phyloP scores from a whole-genome alignment of 1,140 invertebrate genomes.

The Drosophila truncata region DNA sequence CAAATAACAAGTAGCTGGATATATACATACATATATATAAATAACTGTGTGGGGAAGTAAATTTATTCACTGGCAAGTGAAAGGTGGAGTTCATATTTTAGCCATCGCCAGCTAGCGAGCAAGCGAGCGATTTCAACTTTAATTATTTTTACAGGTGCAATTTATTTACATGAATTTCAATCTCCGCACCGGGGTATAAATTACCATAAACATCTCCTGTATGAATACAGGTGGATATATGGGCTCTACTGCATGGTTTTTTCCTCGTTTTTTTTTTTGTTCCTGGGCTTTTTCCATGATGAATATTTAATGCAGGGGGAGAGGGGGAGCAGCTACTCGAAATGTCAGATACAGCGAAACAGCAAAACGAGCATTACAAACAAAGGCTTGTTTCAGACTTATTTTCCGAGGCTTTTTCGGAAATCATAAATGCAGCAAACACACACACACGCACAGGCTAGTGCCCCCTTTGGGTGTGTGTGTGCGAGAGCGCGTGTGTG shows the following conservation, averaged over 20 bases:
- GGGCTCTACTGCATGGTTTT: conserved; percentile 19
- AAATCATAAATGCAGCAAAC: conserved; percentile 61
- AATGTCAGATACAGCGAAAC: conserved; percentile 75
- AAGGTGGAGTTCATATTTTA: conserved; percentile 62
- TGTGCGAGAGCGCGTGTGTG: conserved; percentile 6
- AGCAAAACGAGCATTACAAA: conserved; percentile 57
- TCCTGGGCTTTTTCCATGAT: conserved; percentile 49
- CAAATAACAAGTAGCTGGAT: conserved; percentile 59
- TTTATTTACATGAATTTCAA: conserved; percentile 72
- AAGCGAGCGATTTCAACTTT: conserved; percentile 48
- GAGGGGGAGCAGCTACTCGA: conserved; percentile 29
- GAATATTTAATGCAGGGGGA: conserved; percentile 65
- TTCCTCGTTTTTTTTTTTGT: conserved; percentile 20
- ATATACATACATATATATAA: conserved; percentile 38
- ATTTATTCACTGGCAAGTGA: conserved; percentile 60
- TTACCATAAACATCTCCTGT: conserved; percentile 55
- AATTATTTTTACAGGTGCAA: conserved; percentile 57
- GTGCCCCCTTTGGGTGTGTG: not conserved
- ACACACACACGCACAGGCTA: conserved; percentile 2
- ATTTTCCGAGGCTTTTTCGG: conserved; percentile 53
- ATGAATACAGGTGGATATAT: conserved; percentile 38
- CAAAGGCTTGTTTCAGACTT: conserved; percentile 59
- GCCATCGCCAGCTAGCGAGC: conserved; percentile 23
- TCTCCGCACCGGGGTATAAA: conserved; percentile 48
- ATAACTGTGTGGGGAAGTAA: conserved; percentile 31